These are phyloP conservation scores for Probaryconus sp. DNA, from an alignment of 1,140 invertebrate species.

Conservation along the genomic window DNA sequence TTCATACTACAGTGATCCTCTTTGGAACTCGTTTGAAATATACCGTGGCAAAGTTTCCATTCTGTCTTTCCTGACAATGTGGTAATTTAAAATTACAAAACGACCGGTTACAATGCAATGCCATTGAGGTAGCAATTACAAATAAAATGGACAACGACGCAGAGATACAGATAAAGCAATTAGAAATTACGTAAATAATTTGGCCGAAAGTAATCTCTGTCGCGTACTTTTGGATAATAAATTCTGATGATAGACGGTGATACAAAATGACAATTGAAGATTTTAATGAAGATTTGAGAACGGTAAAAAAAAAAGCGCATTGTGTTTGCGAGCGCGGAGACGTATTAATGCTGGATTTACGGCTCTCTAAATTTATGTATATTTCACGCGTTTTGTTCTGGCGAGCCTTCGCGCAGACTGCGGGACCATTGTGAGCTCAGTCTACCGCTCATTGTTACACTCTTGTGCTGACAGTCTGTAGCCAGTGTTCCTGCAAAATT, in stretches of 20 bases:
- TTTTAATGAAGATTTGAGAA: conserved; percentile 39
- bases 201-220: conserved; percentile 14
- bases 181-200: conserved; percentile 39
- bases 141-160: neutral
- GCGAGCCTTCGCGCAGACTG: conserved; percentile 29
- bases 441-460: conserved; percentile 48
- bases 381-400: conserved; percentile 56
- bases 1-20: too few species aligned
- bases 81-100: too few species aligned
- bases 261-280: conserved; percentile 42
- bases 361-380: conserved; percentile 56
- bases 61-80: too few species aligned
- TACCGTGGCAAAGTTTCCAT: too few species aligned
- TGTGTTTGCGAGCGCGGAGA: conserved; percentile 33
- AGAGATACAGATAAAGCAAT: too few species aligned
- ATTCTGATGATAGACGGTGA: conserved; percentile 32
- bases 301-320: conserved; percentile 28
- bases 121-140: conserved; percentile 10
- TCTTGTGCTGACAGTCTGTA: conserved; percentile 46
- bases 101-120: neutral
- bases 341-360: conserved; percentile 55
- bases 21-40: too few species aligned
- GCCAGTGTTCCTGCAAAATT: conserved; percentile 41
- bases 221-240: conserved; percentile 21
- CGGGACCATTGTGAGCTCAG: conserved; percentile 41